These are phyloP conservation scores for Orchesella flavescens DNA, from an alignment of 2,888 invertebrate species.

Conservation along the genomic window DNA sequence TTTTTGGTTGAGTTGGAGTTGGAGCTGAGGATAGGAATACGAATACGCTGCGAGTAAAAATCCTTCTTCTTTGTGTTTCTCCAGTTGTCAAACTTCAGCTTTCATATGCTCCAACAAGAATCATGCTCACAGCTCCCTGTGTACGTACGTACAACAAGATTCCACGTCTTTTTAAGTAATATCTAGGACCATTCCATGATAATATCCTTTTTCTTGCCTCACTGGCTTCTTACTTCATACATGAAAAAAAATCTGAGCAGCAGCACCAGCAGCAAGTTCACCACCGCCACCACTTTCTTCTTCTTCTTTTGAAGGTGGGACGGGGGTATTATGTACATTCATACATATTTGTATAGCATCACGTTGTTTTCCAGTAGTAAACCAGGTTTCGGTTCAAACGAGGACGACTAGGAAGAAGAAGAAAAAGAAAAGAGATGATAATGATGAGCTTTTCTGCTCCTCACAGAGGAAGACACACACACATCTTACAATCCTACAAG, in stretches of 20 bases:
- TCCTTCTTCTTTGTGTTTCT: constrained; percentile 13
- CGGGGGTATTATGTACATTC: neutral
- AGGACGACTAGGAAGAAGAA: too few species aligned
- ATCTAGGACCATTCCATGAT: constrained; percentile 24
- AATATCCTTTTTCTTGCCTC: constrained; percentile 19
- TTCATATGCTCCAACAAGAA: neutral
- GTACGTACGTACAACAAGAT: neutral
- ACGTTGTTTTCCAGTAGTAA: neutral
- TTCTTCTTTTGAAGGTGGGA: neutral
- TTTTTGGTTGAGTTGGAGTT: too few species aligned
- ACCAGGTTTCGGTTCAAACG: too few species aligned
- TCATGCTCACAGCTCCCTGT: neutral
- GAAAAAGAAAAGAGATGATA: too few species aligned
- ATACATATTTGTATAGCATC: constrained; percentile 7
- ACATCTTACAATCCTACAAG: too few species aligned
- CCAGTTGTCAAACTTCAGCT: constrained; percentile 42
- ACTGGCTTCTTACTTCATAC: neutral
- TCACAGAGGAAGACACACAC: too few species aligned
- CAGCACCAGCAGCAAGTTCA: neutral
- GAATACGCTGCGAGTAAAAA: constrained; percentile 16
- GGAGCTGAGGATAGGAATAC: neutral
- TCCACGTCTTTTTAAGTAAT: neutral
- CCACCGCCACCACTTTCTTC: too few species aligned
- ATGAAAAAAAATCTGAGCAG: neutral
- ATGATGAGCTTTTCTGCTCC: too few species aligned